A percentile compares a stretch with the other conserved stretches of the same genome.
Evolutionary conservation across 2,888 invertebrate species (phyloP).

Genomic region (Scaptomyza tumidula): DNA sequence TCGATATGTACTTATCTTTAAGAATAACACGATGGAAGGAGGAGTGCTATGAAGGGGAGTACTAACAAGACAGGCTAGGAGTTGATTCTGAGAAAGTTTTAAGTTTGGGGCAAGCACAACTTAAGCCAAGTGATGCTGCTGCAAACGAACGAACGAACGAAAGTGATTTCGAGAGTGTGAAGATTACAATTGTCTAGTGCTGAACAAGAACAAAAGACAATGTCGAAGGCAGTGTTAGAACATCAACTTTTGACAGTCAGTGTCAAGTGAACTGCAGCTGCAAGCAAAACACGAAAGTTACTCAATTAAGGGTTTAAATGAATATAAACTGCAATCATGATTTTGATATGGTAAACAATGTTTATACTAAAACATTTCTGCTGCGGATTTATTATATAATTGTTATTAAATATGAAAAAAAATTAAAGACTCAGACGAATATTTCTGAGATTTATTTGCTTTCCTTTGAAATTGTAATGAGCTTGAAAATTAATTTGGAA

Average conservation of each 20-base stretch:
- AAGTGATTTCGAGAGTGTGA: constrained; percentile 59
- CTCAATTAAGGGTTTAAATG: too few species aligned
- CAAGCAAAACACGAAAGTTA: background rate
- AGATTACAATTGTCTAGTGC: constrained; percentile 34
- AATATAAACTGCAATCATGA: too few species aligned
- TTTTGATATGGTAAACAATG: too few species aligned
- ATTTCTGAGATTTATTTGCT: too few species aligned
- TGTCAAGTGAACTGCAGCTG: background rate
- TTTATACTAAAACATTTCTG: too few species aligned
- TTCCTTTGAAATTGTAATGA: background rate
- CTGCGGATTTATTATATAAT: background rate
- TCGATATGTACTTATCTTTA: constrained; percentile 59
- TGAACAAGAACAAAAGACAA: background rate
- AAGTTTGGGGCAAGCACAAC: constrained; percentile 3
- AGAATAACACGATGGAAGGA: background rate
- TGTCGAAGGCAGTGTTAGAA: background rate
- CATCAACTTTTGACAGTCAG: background rate
- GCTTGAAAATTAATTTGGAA: background rate
- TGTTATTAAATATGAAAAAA: background rate
- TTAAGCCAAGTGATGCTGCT: constrained; percentile 32
- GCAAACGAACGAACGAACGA: constrained; percentile 20
- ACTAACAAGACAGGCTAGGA: background rate
- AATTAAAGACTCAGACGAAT: too few species aligned
- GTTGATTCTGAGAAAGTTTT: background rate
- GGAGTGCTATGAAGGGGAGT: background rate